Base-by-base conservation (phyloP, 2,113 vertebrate genomes). In the Numenius arquata region DNA sequence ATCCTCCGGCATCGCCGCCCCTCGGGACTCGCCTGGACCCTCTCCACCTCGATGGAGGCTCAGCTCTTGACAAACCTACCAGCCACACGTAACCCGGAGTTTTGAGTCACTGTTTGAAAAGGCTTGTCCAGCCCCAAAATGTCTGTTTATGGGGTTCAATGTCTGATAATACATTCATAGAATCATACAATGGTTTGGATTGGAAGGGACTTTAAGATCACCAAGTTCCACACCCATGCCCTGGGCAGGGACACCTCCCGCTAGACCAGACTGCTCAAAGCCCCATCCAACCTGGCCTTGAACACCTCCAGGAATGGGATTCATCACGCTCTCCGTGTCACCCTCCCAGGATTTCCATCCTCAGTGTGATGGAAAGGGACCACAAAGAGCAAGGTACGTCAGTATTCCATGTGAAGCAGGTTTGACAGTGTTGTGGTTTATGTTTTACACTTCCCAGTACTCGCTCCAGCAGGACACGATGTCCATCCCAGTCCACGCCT, bases 321-420 rank as follows among this genome's bases (percentile, higher is more conserved):
- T 45, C 23, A 8, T 11, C 15, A 1, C 15, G 23, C 36, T 71
- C 53, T 71, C 78, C 22, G 7, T 6, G 5, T 38, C 20, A n/a
- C 20, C 29, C 30, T 77, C 50, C n/a, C 8, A 4, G 7, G 40
- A 17, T 30, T 86, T 45, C 61, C 74, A 50, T 20, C 59, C 81
- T 76, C 36, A 41, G 3, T 1, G 20, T 15, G 29, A 30, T 66
- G 29, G 9, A 66, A 45, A 32, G 8, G 25, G 43, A n/a, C 0
- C 26, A 47, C 47, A 18, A 63, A 61, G 59, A 86, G 45, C 38
- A 70, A 68, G 6, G 32, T 11, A 43, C 11, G 41, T 36, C 32
- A 14, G 9, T 21, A 3, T 16, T 70, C 76, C 75, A 36, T 0
- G 2, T 38, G 40, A 61, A 67, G n/a, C 1, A 19, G n/a, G 20